Conservation (phyloP, 2,113 vertebrate species). For the Sylvietta virens region DNA sequence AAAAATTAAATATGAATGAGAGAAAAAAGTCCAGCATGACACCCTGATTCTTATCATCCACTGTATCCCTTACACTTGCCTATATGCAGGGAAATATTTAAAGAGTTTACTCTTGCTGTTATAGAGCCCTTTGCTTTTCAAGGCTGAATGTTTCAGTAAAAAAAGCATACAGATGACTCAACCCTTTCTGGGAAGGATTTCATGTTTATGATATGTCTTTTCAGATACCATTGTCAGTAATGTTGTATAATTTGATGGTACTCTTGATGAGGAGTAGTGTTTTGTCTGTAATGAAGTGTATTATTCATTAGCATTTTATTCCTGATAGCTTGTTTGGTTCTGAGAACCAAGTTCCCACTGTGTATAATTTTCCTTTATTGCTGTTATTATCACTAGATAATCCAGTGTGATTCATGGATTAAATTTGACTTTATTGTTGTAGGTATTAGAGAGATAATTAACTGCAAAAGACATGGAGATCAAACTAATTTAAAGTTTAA, state of each 20-base stretch:
- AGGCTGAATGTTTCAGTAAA: background rate
- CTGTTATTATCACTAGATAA: conserved; percentile 41
- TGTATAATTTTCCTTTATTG: conserved; percentile 30
- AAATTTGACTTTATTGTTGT: conserved; percentile 44
- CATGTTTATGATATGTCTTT: background rate
- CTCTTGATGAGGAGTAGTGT: background rate
- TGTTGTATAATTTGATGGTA: background rate
- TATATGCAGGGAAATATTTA: background rate
- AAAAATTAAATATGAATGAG: background rate
- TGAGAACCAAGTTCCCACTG: background rate
- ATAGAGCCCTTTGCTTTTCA: background rate
- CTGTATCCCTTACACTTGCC: background rate
- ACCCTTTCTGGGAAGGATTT: background rate
- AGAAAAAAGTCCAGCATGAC: background rate
- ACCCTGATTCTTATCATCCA: background rate
- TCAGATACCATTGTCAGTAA: background rate
- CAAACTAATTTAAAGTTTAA: conserved; percentile 41
- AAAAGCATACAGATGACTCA: background rate
- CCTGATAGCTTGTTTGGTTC: background rate
- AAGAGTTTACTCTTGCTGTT: background rate
- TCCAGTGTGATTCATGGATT: conserved; percentile 33
- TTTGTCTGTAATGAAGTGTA: conserved; percentile 40
- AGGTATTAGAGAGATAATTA: conserved; percentile 19
- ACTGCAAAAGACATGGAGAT: background rate
- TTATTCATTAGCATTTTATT: conserved; percentile 35